Evolutionary conservation across 2,888 invertebrate species (phyloP).

Genomic region (Diplazon laetatorius): DNA sequence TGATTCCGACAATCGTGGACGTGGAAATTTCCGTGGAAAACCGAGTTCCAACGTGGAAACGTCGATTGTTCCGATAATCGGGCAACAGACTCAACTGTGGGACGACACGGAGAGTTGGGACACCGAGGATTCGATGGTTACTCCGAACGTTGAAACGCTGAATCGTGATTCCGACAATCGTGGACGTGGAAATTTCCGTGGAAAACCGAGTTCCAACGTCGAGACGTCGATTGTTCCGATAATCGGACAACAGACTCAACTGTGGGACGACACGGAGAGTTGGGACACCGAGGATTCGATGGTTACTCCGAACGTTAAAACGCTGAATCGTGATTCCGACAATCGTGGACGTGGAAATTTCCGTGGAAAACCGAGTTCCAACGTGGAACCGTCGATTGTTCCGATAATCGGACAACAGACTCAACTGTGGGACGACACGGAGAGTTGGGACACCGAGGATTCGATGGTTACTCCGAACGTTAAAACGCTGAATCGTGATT

Average conservation of each 20-base stretch:
- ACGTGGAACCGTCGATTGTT: neutral
- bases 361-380: neutral
- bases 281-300: constrained; percentile 1
- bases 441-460: constrained; percentile 2
- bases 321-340: neutral
- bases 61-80: neutral
- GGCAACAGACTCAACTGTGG: neutral
- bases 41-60: neutral
- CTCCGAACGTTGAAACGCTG: neutral
- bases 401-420: neutral
- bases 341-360: neutral
- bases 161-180: neutral
- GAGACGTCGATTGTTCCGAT: neutral
- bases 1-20: too few species aligned
- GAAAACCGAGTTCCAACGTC: neutral
- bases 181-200: neutral
- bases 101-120: constrained; percentile 8
- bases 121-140: neutral
- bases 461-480: neutral
- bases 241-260: neutral
- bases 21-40: too few species aligned
- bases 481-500: neutral
- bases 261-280: constrained; percentile 29
- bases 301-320: neutral
- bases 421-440: neutral